Conservation (phyloP, 2,113 vertebrate species). For the Leucopsar rothschildi region DNA sequence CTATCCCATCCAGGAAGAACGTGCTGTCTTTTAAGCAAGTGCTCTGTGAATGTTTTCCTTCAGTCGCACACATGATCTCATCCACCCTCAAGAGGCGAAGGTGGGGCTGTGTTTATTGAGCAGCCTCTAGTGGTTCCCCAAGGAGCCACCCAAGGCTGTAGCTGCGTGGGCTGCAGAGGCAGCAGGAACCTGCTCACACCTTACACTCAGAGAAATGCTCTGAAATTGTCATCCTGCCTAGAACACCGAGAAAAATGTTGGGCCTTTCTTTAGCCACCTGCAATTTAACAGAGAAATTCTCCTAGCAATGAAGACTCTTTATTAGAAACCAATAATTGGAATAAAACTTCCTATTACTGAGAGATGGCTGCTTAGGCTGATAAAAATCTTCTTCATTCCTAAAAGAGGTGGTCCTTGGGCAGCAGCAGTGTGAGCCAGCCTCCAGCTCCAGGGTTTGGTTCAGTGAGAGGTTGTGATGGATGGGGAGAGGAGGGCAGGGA, state of each 20-base stretch:
- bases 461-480: background rate
- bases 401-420: background rate
- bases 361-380: background rate
- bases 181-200: background rate
- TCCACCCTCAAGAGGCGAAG: background rate
- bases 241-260: background rate
- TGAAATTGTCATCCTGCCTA: background rate
- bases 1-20: background rate
- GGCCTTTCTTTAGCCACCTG: background rate
- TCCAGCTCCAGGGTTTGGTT: background rate
- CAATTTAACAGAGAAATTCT: background rate
- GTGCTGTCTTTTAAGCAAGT: background rate
- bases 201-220: background rate
- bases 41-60: background rate
- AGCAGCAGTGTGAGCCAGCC: background rate
- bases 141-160: background rate
- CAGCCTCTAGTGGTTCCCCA: conserved; percentile 27
- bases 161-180: background rate
- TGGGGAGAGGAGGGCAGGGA: background rate
- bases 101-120: background rate
- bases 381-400: background rate
- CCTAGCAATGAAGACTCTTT: background rate
- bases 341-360: background rate
- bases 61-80: background rate
- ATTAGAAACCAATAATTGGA: background rate